Conservation (phyloP, 2,113 vertebrate species). For the Craseonycteris thonglongyai region DNA sequence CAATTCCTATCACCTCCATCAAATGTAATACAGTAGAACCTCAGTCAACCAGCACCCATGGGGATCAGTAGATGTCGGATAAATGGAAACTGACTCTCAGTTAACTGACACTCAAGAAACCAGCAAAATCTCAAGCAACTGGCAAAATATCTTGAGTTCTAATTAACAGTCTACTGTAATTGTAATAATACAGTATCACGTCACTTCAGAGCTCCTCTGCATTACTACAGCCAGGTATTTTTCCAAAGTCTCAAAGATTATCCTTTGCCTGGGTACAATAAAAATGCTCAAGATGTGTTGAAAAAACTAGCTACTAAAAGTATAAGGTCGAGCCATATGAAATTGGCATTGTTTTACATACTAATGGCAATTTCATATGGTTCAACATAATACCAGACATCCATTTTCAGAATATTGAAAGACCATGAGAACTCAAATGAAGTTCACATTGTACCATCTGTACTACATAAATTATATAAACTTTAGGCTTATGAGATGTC, state of each 20-base stretch:
- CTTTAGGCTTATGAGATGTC: neutral
- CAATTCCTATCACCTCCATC: neutral
- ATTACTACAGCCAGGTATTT: neutral
- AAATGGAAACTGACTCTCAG: too few relatives aligned
- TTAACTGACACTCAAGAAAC: too few relatives aligned
- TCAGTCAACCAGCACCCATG: too few relatives aligned
- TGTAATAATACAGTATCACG: neutral
- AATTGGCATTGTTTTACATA: neutral
- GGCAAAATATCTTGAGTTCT: too few relatives aligned
- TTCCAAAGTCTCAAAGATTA: neutral
- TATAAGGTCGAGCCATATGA: neutral
- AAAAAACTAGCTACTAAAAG: neutral
- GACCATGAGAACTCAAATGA: neutral
- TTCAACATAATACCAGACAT: neutral
- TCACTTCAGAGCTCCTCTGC: neutral
- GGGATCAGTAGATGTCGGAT: too few relatives aligned
- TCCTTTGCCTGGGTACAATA: neutral
- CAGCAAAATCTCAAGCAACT: too few relatives aligned
- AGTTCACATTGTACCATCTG: neutral
- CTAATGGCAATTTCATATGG: neutral
- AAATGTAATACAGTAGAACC: too few relatives aligned
- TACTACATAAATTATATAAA: neutral
- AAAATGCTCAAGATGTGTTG: neutral
- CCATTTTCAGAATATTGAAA: neutral
- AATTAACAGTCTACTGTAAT: too few relatives aligned